Conservation (phyloP, 2,113 vertebrate genomes). For the Petromus typicus region DNA sequence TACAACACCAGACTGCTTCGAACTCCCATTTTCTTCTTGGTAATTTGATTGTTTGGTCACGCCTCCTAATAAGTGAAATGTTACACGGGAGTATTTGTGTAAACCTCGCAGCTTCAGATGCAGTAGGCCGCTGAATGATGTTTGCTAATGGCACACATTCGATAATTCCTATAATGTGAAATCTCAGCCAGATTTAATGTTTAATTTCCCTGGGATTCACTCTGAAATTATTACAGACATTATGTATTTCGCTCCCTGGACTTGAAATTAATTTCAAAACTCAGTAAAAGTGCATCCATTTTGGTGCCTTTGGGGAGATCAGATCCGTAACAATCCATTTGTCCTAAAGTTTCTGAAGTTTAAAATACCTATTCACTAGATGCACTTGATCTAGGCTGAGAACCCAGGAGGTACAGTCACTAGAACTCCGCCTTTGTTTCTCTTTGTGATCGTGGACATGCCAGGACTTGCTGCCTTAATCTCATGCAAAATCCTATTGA, state of each 20-base stretch:
- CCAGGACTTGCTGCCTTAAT: neutral
- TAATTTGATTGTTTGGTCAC: conserved; percentile 88
- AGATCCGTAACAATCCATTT: conserved; percentile 83
- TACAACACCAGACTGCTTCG: conserved; percentile 77
- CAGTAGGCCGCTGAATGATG: conserved; percentile 86
- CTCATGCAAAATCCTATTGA: neutral
- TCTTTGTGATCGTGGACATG: conserved; percentile 62
- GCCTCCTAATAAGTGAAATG: conserved; percentile 86
- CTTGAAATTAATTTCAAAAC: conserved; percentile 88
- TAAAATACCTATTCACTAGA: conserved; percentile 81
- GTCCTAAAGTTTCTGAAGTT: conserved; percentile 85
- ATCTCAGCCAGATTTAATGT: conserved; percentile 88
- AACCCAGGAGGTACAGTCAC: conserved; percentile 41
- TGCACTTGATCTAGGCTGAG: conserved; percentile 72
- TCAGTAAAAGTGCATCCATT: conserved; percentile 86
- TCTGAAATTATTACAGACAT: conserved; percentile 86
- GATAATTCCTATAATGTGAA: conserved; percentile 87
- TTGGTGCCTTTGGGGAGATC: conserved; percentile 84
- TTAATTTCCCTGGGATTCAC: conserved; percentile 87
- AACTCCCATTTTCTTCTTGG: conserved; percentile 80
- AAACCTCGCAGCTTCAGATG: conserved; percentile 83
- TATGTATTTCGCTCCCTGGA: conserved; percentile 87
- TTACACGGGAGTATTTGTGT: conserved; percentile 85
- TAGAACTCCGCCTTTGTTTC: conserved; percentile 34
- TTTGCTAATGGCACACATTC: conserved; percentile 88